phyloP scores from a whole-genome alignment of 35 echinoderm and acorn worm genomes.

The Amphiura filiformis region DNA sequence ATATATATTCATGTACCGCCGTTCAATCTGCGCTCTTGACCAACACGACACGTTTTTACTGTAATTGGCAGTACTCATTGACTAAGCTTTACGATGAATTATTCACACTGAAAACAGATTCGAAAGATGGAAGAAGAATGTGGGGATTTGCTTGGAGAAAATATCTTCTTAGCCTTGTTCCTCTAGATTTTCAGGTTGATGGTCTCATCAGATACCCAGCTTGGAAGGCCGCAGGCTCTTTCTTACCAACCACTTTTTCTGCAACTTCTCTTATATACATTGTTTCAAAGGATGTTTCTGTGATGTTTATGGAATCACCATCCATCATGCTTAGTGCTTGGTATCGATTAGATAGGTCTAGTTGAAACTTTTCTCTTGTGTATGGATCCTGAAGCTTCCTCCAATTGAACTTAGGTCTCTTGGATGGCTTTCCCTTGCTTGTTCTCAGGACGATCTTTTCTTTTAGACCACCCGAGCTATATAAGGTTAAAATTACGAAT shows the following conservation, averaged over 20 bases:
- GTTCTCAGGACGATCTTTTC: too few species aligned
- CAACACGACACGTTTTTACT: too few species aligned
- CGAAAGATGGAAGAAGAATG: too few species aligned
- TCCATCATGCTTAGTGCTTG: not conserved
- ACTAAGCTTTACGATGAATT: too few species aligned
- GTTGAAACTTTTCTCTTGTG: conserved; percentile 3
- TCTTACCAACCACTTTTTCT: conserved; percentile 11
- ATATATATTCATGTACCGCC: too few species aligned
- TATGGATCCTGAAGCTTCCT: conserved; percentile 26
- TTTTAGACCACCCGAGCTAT: too few species aligned
- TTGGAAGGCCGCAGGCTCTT: conserved; percentile 4
- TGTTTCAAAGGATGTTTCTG: conserved; percentile 17
- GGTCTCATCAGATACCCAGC: conserved; percentile 17
- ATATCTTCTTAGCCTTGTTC: conserved; percentile 15
- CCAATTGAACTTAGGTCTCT: conserved; percentile 41
- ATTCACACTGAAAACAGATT: too few species aligned
- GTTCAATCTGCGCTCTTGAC: too few species aligned
- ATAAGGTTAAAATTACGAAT: too few species aligned
- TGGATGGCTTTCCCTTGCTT: conserved; percentile 24
- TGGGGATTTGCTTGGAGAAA: not conserved
- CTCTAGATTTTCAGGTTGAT: not conserved
- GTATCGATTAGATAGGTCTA: conserved; percentile 28
- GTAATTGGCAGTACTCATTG: too few species aligned
- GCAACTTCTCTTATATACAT: not conserved
- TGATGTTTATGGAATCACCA: not conserved